Evolutionary conservation across 2,888 invertebrate genomes (phyloP).

Genomic region (Drosophila atripex): DNA sequence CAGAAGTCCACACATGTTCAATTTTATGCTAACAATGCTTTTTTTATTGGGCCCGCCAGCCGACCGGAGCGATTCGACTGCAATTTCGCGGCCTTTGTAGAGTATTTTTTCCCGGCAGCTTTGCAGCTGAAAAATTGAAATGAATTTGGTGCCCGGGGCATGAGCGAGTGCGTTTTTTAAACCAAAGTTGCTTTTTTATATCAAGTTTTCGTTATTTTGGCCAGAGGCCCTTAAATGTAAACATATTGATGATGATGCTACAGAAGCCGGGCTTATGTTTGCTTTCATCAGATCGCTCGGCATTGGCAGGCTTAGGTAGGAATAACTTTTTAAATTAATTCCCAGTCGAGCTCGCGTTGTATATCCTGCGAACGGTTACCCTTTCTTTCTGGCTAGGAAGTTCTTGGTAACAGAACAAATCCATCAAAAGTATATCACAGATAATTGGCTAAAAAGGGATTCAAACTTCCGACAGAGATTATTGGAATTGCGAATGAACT

Average conservation of each 20-base stretch:
- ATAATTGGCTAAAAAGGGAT: neutral
- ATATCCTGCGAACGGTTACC: neutral
- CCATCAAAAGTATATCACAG: neutral
- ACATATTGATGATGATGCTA: slow-evolving; percentile 39
- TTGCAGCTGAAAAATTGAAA: slow-evolving; percentile 57
- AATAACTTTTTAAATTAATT: slow-evolving; percentile 34
- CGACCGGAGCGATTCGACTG: slow-evolving; percentile 32
- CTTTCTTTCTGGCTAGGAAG: neutral
- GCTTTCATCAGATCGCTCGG: slow-evolving; percentile 27
- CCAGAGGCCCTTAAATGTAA: slow-evolving; percentile 31
- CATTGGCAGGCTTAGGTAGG: slow-evolving; percentile 25
- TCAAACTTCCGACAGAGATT: neutral
- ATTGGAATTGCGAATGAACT: neutral
- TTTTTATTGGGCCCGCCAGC: slow-evolving; percentile 47
- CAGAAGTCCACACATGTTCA: slow-evolving; percentile 58
- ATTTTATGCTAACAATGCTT: slow-evolving; percentile 70
- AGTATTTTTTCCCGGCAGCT: slow-evolving; percentile 19
- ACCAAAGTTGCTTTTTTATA: slow-evolving; percentile 38
- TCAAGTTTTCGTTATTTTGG: slow-evolving; percentile 20
- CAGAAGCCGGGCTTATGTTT: slow-evolving; percentile 41
- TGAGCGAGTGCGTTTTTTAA: slow-evolving; percentile 51
- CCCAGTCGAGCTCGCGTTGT: neutral
- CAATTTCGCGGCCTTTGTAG: slow-evolving; percentile 70
- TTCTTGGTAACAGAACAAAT: neutral
- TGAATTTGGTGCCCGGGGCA: slow-evolving; percentile 62